phyloP scores from a whole-genome alignment of 2,113 vertebrate genomes.

The Channa argus region DNA sequence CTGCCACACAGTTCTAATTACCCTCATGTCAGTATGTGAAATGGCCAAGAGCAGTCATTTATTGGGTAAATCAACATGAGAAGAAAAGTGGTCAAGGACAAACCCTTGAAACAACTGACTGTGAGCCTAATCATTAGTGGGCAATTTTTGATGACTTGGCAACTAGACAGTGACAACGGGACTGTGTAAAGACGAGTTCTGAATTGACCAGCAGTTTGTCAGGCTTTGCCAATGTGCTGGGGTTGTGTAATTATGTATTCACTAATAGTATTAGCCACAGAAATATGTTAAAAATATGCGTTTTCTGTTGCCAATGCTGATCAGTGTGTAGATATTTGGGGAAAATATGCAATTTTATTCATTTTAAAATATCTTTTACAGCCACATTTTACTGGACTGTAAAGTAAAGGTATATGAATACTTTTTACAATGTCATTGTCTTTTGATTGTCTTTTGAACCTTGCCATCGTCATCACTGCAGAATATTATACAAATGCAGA shows the following conservation, averaged over 20 bases:
- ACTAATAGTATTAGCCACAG: background rate
- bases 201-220: slow-evolving; percentile 21
- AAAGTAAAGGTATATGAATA: no score
- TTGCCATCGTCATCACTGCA: slow-evolving; percentile 12
- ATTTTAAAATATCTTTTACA: no score
- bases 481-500: background rate
- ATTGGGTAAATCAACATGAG: slow-evolving; percentile 76
- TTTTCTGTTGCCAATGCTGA: no score
- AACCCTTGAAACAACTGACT: slow-evolving; percentile 67
- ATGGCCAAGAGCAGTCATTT: slow-evolving; percentile 76
- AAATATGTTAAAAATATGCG: no score
- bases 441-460: slow-evolving; percentile 1
- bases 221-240: slow-evolving; percentile 15
- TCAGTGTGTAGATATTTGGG: no score
- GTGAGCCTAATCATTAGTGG: slow-evolving; percentile 67
- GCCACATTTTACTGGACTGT: no score
- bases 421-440: background rate
- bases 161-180: slow-evolving; percentile 48
- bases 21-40: slow-evolving; percentile 67
- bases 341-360: no score
- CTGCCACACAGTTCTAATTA: slow-evolving; percentile 74
- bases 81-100: slow-evolving; percentile 71
- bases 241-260: slow-evolving; percentile 26
- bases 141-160: slow-evolving; percentile 67
- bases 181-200: slow-evolving; percentile 23